These are phyloP conservation scores for Selene dorsalis DNA, from an alignment of 2,797 vertebrate genomes.

Conservation along the genomic window DNA sequence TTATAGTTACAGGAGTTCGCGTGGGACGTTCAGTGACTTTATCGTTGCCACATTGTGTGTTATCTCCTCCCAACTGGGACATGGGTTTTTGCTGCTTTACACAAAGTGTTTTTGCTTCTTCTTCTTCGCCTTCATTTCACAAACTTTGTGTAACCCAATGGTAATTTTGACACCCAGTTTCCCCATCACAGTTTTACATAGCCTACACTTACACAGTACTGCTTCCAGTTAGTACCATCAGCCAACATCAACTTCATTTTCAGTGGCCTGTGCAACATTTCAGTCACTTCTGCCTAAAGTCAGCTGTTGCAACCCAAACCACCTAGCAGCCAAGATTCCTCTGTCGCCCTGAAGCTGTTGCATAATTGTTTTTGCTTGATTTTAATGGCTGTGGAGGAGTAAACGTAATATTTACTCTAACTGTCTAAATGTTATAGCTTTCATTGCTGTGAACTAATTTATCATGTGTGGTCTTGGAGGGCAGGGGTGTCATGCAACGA, in stretches of 20 bases:
- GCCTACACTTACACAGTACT: not conserved
- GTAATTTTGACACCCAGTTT: constrained; percentile 4
- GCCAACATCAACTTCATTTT: not conserved
- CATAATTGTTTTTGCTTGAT: constrained; percentile 17
- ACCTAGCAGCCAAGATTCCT: not conserved
- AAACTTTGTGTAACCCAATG: not conserved
- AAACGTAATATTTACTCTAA: constrained; percentile 16
- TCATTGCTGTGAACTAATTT: not conserved
- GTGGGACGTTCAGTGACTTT: constrained; percentile 9
- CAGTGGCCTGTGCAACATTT: constrained; percentile 7
- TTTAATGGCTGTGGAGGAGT: not conserved
- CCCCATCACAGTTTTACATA: not conserved
- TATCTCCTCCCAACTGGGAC: not conserved
- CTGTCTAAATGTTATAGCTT: constrained; percentile 12
- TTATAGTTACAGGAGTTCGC: not conserved
- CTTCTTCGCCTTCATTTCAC: not conserved
- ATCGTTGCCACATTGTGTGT: not conserved
- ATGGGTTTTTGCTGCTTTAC: not conserved
- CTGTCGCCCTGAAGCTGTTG: not conserved
- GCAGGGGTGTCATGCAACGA: not conserved
- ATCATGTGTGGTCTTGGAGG: not conserved
- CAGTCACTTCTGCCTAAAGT: not conserved
- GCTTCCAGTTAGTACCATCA: not conserved
- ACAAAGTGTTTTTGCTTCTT: no score
- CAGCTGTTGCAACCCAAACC: constrained; percentile 9